These are phyloP conservation scores for Drosophila paracracens DNA, from an alignment of 2,888 invertebrate genomes.

Conservation along the genomic window DNA sequence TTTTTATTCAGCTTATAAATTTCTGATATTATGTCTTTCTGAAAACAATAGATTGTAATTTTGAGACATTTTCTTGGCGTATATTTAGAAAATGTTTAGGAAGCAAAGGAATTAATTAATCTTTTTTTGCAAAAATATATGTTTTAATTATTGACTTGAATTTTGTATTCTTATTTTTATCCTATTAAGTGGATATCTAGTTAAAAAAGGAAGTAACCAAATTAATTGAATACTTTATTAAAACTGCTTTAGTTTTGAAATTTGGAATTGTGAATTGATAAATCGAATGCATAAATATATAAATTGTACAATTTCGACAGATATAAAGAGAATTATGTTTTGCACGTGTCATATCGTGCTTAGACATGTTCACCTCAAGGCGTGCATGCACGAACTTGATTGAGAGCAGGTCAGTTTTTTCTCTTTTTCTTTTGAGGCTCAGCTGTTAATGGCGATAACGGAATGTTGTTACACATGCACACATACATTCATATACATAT, in stretches of 20 bases:
- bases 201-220: too few species aligned
- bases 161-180: too few species aligned
- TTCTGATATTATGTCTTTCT: too few species aligned
- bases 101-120: too few species aligned
- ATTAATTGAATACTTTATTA: too few species aligned
- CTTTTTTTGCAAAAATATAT: too few species aligned
- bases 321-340: neutral
- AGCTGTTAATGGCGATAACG: conserved; percentile 1
- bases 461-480: neutral
- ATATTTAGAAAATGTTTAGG: too few species aligned
- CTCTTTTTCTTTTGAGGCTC: neutral
- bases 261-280: neutral
- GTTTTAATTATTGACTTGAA: too few species aligned
- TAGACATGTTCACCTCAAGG: neutral
- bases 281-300: neutral
- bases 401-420: conserved; percentile 2
- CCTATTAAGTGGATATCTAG: too few species aligned
- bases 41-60: too few species aligned
- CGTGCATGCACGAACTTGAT: conserved; percentile 2
- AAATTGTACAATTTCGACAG: neutral
- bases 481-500: neutral
- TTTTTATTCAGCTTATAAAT: too few species aligned
- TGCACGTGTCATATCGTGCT: neutral
- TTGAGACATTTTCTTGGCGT: too few species aligned
- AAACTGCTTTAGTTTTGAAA: neutral